Conservation (phyloP, 2,113 vertebrate species). For the Sardina pilchardus region DNA sequence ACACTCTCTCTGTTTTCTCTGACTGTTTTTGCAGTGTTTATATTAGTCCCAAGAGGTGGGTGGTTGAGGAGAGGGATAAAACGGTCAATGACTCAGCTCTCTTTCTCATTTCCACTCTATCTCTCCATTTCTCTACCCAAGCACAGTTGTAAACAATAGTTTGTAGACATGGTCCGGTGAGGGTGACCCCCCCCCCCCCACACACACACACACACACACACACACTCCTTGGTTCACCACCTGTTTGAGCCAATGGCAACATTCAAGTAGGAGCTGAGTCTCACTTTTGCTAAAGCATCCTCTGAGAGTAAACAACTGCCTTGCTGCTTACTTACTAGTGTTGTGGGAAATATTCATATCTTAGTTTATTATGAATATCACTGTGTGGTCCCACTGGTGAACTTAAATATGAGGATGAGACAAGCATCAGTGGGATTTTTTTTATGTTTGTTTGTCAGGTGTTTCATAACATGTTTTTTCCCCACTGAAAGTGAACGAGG, state of each 20-base stretch:
- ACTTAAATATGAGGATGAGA: background rate
- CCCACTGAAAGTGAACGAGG: slow-evolving; percentile 7
- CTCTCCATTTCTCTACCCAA: background rate
- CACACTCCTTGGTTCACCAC: background rate
- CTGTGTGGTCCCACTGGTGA: background rate
- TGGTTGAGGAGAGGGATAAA: background rate
- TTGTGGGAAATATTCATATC: background rate
- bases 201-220: too few relatives aligned
- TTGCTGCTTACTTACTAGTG: too few relatives aligned
- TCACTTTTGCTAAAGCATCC: too few relatives aligned
- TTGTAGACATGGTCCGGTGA: background rate
- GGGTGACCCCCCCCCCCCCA: background rate
- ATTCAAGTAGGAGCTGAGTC: background rate
- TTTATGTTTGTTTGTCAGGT: background rate
- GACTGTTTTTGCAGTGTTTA: background rate
- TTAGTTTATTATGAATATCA: background rate
- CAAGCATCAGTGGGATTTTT: background rate
- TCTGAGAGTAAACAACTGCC: background rate
- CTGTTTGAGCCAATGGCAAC: background rate
- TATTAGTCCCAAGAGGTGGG: slow-evolving; percentile 7
- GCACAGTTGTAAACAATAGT: background rate
- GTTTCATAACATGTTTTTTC: slow-evolving; percentile 18
- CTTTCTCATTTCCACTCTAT: background rate
- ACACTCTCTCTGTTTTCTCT: background rate
- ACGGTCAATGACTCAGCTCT: slow-evolving; percentile 11